Evolutionary conservation across 2,888 invertebrate genomes (phyloP), one percentile per base, ranked within the genome.

Genomic region (Drosophila monieri): DNA sequence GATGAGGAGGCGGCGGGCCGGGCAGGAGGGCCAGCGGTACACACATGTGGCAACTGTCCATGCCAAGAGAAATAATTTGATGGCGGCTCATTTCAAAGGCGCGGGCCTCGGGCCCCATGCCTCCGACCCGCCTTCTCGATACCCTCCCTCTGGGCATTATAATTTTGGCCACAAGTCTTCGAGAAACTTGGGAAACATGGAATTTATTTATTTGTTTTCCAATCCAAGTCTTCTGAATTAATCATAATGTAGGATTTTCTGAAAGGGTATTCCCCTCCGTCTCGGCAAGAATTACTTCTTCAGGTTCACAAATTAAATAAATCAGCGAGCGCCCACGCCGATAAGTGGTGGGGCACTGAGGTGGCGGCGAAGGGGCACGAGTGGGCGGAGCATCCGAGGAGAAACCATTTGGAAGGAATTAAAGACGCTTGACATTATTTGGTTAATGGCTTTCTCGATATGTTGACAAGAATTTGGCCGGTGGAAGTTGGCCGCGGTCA

Each of bases 361-460:
- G 55, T 15, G 27, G 4, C 3, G 21, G 21, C 21, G 21, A 39
- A 25, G 35, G 9, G 21, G 6, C 30, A 25, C 3, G 25, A 43
- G 67, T 57, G 57, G 53, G 64, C 35, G 62, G 43, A 52, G 30
- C 21, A 37, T 32, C 27, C 25, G 51, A 51, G 61, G 49, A 52
- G 43, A 56, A 69, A 61, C 49, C 51, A 85, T 70, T 66, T 74
- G 69, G 80, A 57, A 73, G 79, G 79, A 83, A 85, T 81, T 77
- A 83, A 77, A 77, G 49, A 54, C 71, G 59, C 74, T 85, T 85
- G 85, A 85, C 80, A 85, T 79, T 77, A 77, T 69, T 85, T 74
- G 72, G 74, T 67, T 78, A 78, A 76, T 85, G 81, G 70, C 68
- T 39, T 51, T 55, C 59, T 47, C 59, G 47, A 49, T 66, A 55